Evolutionary conservation across 2,797 vertebrate species (phyloP).

Genomic region (Alfaro cultratus): DNA sequence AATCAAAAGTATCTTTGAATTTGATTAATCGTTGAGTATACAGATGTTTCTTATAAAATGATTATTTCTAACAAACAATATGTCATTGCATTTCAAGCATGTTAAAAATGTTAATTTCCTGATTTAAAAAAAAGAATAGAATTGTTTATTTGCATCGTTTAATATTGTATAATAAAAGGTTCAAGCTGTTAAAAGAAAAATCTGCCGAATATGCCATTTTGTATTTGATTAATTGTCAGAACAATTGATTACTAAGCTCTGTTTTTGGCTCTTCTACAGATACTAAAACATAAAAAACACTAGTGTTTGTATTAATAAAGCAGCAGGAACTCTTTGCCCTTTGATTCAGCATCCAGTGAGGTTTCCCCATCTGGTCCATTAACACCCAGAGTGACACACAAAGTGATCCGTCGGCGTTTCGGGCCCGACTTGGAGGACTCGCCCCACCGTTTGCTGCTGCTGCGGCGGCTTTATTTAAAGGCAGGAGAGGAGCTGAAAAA

Average conservation of each 20-base stretch:
- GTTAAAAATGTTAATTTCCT: too few species aligned
- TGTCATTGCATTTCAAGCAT: too few species aligned
- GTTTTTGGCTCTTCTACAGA: neutral
- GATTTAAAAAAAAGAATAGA: too few species aligned
- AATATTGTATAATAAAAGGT: too few species aligned
- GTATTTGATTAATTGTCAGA: too few species aligned
- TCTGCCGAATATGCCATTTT: too few species aligned
- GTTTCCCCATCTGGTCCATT: conserved; percentile 32
- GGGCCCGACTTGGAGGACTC: conserved; percentile 15
- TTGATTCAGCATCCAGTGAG: neutral
- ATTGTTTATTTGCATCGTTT: too few species aligned
- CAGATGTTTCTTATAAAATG: too few species aligned
- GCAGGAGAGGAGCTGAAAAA: conserved; percentile 40
- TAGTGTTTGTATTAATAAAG: neutral
- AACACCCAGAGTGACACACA: conserved; percentile 19
- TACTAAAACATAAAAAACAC: neutral
- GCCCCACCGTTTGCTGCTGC: conserved; percentile 10
- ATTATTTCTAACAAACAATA: too few species aligned
- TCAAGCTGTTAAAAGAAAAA: too few species aligned
- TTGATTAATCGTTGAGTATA: too few species aligned
- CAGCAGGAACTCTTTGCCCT: conserved; percentile 3
- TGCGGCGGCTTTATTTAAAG: conserved; percentile 42
- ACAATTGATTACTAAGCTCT: neutral
- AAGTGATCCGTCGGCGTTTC: conserved; percentile 2
- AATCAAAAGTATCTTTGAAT: too few species aligned